A percentile compares a stretch with the other conserved stretches of the same genome.
These are phyloP conservation scores for Oscheius onirici DNA, from an alignment of 2,888 invertebrate genomes.

Conservation along the genomic window DNA sequence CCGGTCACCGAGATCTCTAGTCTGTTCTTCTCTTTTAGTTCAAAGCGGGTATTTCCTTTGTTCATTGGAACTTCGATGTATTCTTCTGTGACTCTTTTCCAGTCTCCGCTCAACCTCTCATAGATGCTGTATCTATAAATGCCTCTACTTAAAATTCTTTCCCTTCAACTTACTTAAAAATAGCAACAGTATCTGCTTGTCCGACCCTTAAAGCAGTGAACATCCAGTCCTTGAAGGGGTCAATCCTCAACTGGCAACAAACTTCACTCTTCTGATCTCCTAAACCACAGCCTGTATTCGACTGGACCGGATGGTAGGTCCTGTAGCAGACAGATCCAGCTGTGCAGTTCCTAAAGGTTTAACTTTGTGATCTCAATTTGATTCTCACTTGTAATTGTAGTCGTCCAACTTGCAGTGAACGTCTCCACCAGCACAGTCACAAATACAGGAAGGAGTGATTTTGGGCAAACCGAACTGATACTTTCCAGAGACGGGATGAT, in stretches of 20 bases:
- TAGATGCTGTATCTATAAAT: constrained; percentile 54
- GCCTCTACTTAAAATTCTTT: no score
- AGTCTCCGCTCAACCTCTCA: constrained; percentile 33
- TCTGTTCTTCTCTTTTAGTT: constrained; percentile 42
- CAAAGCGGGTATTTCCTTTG: constrained; percentile 51
- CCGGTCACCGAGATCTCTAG: constrained; percentile 42
- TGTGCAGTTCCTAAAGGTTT: constrained; percentile 44
- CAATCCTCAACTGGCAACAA: constrained; percentile 61
- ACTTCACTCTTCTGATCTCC: constrained; percentile 48
- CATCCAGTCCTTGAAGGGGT: constrained; percentile 59
- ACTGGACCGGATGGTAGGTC: constrained; percentile 57
- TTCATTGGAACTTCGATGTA: constrained; percentile 48
- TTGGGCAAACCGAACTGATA: constrained; percentile 43
- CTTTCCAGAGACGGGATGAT: constrained; percentile 56
- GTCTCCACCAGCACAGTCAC: constrained; percentile 58
- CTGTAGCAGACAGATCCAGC: constrained; percentile 58
- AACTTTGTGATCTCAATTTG: not conserved
- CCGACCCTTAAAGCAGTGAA: constrained; percentile 55
- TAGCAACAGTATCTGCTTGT: constrained; percentile 56
- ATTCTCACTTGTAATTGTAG: constrained; percentile 54
- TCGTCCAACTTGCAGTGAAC: constrained; percentile 56
- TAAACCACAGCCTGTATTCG: constrained; percentile 52
- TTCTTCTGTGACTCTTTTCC: constrained; percentile 31
- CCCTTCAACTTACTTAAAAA: constrained; percentile 39
- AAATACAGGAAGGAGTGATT: constrained; percentile 39